Conservation (phyloP, 2,797 vertebrate genomes). For the Brotula barbata region DNA sequence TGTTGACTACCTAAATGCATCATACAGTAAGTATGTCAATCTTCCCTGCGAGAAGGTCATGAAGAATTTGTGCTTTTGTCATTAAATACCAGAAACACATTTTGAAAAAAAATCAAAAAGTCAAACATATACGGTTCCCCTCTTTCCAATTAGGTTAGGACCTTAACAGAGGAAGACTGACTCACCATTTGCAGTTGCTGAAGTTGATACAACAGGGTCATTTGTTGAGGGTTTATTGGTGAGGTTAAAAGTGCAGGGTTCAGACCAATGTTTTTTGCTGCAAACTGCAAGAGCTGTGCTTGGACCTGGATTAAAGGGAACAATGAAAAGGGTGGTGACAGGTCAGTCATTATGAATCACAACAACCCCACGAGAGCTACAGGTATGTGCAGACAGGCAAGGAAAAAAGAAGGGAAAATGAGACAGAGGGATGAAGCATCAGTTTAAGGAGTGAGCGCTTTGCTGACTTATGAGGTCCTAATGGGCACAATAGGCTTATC, state of each 20-base stretch:
- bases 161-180: constrained; percentile 19
- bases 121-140: not conserved
- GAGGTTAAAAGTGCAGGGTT: constrained; percentile 99
- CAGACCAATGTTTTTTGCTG: constrained; percentile 99
- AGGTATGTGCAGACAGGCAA: constrained; percentile 2
- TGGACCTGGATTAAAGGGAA: constrained; percentile 85
- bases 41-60: no score
- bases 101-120: no score
- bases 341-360: constrained; percentile 37
- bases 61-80: no score
- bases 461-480: no score
- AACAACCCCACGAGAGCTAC: constrained; percentile 21
- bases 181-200: constrained; percentile 99
- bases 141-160: no score
- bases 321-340: constrained; percentile 16
- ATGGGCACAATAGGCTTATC: no score
- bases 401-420: not conserved
- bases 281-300: constrained; percentile 99
- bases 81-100: no score
- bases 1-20: no score
- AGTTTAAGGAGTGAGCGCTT: no score
- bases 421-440: not conserved
- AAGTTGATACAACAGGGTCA: constrained; percentile 99
- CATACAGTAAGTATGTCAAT: no score
- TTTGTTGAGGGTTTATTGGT: constrained; percentile 99